Evolutionary conservation across 2,888 invertebrate species (phyloP), one percentile per base, ranked within the genome.

Genomic region (Patella ulyssiponensis): DNA sequence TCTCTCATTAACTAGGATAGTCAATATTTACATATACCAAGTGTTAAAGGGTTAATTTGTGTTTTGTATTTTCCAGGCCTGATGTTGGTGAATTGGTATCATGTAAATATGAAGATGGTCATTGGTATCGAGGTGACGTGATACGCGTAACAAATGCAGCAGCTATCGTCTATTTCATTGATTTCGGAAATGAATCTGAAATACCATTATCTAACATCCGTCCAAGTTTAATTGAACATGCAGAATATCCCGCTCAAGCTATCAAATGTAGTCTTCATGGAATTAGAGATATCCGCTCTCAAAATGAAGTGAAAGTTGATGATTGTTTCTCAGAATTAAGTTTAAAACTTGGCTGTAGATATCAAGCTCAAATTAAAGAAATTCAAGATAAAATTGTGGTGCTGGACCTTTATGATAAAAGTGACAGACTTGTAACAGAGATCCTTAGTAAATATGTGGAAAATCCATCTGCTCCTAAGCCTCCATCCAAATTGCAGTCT

Each of bases 111-210:
- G 56, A 12, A 4, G 86, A 86, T 69, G 73, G 77, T 5, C 74
- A 73, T 4, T 88, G 87, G 88, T 87, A 86, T 74, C 76, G 88
- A 73, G 86, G 84, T 23, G 84, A 86, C 69, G 86, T 88, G 9
- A n/a, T 80, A 15, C 71, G 80, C 14, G 33, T 87, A 11, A 33
- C 71, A 1, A 71, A 75, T 7, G 72, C 72, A 9, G 75, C 77
- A 0, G 80, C 77, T 33, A 77, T 75, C n/a, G 82, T 83, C 5
- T 69, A 52, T 9, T 90, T 84, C 76, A 79, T 90, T 14, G 90
- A 90, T 80, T 89, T 85, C 79, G 88, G 89, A 1, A 89, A 90
- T 78, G 69, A 74, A 11, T 86, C 87, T 70, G 70, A 52, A 20
- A 81, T 81, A 7, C 74, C 76, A 1, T 79, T 77, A 17, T 72